These are phyloP conservation scores for Cheilosia vernalis DNA, from an alignment of 2,888 invertebrate genomes.

Conservation along the genomic window DNA sequence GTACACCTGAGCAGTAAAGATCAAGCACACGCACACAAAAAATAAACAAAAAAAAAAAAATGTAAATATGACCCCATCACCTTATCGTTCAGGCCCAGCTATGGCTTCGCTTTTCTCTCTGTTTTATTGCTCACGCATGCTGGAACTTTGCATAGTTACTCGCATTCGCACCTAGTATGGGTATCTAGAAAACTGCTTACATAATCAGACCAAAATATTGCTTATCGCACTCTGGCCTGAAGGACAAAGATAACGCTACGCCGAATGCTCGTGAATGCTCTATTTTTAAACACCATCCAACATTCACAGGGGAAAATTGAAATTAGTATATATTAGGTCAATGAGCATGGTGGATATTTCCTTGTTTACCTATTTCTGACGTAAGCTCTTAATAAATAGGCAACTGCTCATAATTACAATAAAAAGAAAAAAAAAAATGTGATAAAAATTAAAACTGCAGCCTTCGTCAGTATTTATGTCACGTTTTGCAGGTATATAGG, in stretches of 20 bases:
- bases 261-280: not conserved
- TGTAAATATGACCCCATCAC: slow-evolving; percentile 23
- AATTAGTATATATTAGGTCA: not conserved
- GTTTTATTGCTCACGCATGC: not conserved
- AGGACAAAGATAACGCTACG: slow-evolving; percentile 47
- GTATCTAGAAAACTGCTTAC: slow-evolving; percentile 31
- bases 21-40: not conserved
- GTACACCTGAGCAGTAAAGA: not conserved
- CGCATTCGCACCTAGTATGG: slow-evolving; percentile 1
- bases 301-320: not conserved
- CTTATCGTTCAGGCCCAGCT: slow-evolving; percentile 16
- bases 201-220: slow-evolving; percentile 18
- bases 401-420: slow-evolving; percentile 11
- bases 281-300: not conserved
- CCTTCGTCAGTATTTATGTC: slow-evolving; percentile 23
- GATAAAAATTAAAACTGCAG: slow-evolving; percentile 23
- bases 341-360: slow-evolving; percentile 18
- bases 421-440: not conserved
- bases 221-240: slow-evolving; percentile 40
- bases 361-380: slow-evolving; percentile 19
- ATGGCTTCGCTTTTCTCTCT: not conserved
- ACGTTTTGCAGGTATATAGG: slow-evolving; percentile 22
- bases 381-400: slow-evolving; percentile 36
- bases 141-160: not conserved
- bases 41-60: not conserved